Conservation (phyloP, 2,888 invertebrate genomes). For the Polia nebulosa region DNA sequence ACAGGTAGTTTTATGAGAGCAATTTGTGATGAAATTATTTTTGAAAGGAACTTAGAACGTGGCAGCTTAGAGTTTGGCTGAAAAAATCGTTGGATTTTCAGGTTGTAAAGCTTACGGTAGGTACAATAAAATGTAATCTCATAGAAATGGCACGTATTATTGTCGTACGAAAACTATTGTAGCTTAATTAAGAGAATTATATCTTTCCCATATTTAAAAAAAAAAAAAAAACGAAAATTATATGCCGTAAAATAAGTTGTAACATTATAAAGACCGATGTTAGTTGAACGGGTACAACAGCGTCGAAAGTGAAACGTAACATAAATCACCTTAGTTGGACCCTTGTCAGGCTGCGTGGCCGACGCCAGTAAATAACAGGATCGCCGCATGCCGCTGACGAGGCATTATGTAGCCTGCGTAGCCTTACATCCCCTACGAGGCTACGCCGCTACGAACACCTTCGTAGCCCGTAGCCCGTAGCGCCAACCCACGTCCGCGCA, state of each 20-base stretch:
- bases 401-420: constrained; percentile 58
- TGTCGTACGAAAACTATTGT: not conserved
- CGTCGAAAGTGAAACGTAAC: constrained; percentile 83
- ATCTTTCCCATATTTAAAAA: not conserved
- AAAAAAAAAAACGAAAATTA: constrained; percentile 7
- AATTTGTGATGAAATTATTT: constrained; percentile 3
- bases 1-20: constrained; percentile 23
- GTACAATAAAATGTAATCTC: not conserved
- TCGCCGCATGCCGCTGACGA: constrained; percentile 77
- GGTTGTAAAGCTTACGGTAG: not conserved
- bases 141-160: not conserved
- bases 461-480: constrained; percentile 41
- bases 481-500: constrained; percentile 28
- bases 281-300: constrained; percentile 74
- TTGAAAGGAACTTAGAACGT: not conserved
- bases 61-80: no score
- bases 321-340: constrained; percentile 86
- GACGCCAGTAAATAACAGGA: constrained; percentile 81
- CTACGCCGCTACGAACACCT: constrained; percentile 27
- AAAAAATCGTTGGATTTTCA: no score
- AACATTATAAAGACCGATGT: constrained; percentile 51
- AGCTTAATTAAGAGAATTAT: not conserved
- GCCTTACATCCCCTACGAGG: constrained; percentile 8
- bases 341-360: constrained; percentile 79
- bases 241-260: constrained; percentile 39